These are phyloP conservation scores for Caenorhabditis imperialis DNA, from an alignment of 2,888 invertebrate genomes.

Conservation along the genomic window DNA sequence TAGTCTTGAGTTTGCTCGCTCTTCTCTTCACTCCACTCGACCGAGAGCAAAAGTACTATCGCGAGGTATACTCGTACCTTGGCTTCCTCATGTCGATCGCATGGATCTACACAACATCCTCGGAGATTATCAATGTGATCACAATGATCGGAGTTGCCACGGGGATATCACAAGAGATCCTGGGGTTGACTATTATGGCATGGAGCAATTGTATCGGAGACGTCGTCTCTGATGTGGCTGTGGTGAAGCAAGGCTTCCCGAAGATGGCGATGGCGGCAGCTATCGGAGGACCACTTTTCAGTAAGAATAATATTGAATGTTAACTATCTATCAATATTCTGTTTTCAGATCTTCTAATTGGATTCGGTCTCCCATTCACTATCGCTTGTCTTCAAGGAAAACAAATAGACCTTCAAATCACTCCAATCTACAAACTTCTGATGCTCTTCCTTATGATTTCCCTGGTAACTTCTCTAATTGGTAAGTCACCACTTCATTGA, in stretches of 20 bases:
- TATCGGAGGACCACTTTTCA: slow-evolving; percentile 84
- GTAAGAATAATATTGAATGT: no score
- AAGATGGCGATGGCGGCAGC: slow-evolving; percentile 84
- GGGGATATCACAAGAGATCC: slow-evolving; percentile 78
- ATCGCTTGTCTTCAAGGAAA: slow-evolving; percentile 71
- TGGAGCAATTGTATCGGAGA: slow-evolving; percentile 84
- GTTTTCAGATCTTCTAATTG: slow-evolving; percentile 71
- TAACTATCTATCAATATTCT: no score
- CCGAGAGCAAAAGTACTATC: slow-evolving; percentile 63
- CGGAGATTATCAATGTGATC: slow-evolving; percentile 82
- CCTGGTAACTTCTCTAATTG: slow-evolving; percentile 49
- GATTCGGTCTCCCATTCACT: slow-evolving; percentile 73
- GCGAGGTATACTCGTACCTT: slow-evolving; percentile 78
- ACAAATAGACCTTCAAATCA: slow-evolving; percentile 53
- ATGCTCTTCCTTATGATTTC: slow-evolving; percentile 57
- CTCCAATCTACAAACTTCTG: slow-evolving; percentile 48
- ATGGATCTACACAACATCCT: slow-evolving; percentile 83
- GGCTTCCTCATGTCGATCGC: slow-evolving; percentile 82
- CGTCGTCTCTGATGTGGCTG: slow-evolving; percentile 82
- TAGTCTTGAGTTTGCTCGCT: slow-evolving; percentile 34
- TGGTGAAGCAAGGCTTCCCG: slow-evolving; percentile 83
- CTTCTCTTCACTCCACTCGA: slow-evolving; percentile 57
- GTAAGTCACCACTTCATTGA: slow-evolving; percentile 6
- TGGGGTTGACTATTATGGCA: slow-evolving; percentile 83
- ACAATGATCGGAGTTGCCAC: slow-evolving; percentile 82